Conservation (phyloP, 2,113 vertebrate species). For the Percina caprodes region DNA sequence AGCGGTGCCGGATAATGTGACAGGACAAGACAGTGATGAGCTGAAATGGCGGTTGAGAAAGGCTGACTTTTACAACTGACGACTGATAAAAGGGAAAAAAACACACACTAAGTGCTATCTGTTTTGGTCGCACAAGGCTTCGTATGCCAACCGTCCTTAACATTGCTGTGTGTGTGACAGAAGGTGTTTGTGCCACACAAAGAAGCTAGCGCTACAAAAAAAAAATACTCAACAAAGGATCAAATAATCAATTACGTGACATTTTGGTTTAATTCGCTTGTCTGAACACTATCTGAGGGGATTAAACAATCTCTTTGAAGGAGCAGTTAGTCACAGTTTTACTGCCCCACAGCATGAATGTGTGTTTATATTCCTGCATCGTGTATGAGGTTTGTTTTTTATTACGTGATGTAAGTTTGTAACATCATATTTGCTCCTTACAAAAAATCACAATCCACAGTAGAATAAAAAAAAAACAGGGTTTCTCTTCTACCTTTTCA, state of each 20-base stretch:
- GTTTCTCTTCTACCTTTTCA: neutral
- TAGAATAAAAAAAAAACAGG: neutral
- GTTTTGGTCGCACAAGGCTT: conserved; percentile 12
- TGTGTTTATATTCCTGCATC: neutral
- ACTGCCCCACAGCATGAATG: neutral
- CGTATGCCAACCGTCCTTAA: neutral
- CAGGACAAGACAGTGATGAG: conserved; percentile 72
- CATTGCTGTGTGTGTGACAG: conserved; percentile 18
- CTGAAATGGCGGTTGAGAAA: conserved; percentile 21
- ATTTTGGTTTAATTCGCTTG: conserved; percentile 46
- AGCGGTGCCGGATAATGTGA: conserved; percentile 61
- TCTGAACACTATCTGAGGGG: neutral
- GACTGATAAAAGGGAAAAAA: conserved; percentile 51
- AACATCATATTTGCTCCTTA: neutral
- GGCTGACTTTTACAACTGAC: conserved; percentile 33
- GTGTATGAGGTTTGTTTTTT: neutral
- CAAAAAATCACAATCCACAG: neutral
- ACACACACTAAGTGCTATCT: conserved; percentile 18
- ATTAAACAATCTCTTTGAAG: conserved; percentile 19
- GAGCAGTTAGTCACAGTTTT: conserved; percentile 15
- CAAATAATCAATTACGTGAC: conserved; percentile 52
- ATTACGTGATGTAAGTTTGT: neutral
- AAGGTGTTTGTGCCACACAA: conserved; percentile 24
- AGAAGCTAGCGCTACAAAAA: conserved; percentile 30
- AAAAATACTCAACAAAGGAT: conserved; percentile 30